phyloP scores from a whole-genome alignment of 2,113 vertebrate species.

The Pluvialis apricaria region DNA sequence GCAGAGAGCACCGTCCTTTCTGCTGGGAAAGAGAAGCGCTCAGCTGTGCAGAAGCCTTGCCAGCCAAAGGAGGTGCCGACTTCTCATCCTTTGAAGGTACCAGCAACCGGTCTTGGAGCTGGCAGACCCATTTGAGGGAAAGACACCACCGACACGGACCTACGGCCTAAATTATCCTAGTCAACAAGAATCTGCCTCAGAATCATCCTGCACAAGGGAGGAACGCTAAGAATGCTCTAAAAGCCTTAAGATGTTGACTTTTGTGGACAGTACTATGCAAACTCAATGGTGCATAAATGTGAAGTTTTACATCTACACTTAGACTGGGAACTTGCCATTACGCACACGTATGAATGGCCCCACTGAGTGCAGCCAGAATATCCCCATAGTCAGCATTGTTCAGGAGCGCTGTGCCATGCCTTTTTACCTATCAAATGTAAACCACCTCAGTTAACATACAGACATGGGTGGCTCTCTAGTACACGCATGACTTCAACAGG shows the following conservation, averaged over 20 bases:
- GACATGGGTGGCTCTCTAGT: neutral
- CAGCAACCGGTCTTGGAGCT: neutral
- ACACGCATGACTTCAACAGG: neutral
- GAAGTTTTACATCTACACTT: neutral
- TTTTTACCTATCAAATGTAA: neutral
- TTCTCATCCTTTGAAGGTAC: constrained; percentile 3
- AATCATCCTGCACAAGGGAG: neutral
- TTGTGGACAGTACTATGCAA: neutral
- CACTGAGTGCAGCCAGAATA: neutral
- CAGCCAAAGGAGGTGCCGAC: neutral
- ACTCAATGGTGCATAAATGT: neutral
- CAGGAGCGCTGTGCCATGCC: neutral
- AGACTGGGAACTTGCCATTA: neutral
- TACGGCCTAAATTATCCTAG: neutral
- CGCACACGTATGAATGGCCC: accelerated
- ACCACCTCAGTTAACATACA: neutral
- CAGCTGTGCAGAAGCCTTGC: neutral
- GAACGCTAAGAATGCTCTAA: neutral
- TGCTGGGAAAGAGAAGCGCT: constrained; percentile 18
- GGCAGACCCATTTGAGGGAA: neutral
- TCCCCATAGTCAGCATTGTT: neutral
- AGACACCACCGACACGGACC: neutral
- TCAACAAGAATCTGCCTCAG: neutral
- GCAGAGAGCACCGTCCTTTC: neutral
- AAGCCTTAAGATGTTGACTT: neutral